Conservation (phyloP, 1,140 invertebrate genomes). For the Melipona quadrifasciata region DNA sequence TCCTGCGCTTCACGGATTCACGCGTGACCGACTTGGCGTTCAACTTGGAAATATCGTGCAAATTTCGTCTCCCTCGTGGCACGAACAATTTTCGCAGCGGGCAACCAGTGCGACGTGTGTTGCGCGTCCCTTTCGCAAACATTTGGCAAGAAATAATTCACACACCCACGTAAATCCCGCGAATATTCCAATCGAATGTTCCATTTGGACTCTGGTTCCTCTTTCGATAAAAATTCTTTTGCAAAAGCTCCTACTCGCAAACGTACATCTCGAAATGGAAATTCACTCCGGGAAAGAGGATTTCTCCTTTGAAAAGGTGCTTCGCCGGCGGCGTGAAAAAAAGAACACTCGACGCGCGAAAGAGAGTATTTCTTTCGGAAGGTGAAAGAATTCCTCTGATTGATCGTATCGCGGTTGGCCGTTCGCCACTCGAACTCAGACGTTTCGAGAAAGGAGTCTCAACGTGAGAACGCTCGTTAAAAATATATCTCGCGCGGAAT, state of each 20-base stretch:
- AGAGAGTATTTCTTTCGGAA: neutral
- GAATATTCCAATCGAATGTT: neutral
- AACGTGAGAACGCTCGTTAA: no score
- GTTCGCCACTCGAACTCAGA: neutral
- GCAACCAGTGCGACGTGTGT: no score
- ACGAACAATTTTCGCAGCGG: no score
- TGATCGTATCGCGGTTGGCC: neutral
- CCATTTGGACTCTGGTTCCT: neutral
- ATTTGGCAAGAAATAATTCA: neutral
- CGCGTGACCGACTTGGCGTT: slow-evolving; percentile 15
- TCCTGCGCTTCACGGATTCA: neutral
- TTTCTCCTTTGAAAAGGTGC: neutral
- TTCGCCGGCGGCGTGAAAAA: neutral
- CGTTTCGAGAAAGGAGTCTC: neutral
- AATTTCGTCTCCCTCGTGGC: neutral
- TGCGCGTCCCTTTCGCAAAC: neutral
- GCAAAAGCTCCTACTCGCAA: neutral
- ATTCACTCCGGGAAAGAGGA: neutral
- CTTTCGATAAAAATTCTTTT: neutral
- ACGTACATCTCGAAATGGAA: neutral
- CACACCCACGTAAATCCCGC: no score
- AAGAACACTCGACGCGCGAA: neutral
- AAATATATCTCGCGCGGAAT: no score
- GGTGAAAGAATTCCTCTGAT: neutral
- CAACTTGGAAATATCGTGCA: slow-evolving; percentile 16